These are phyloP conservation scores for Pipa parva DNA, from an alignment of 2,113 vertebrate species.

Conservation along the genomic window DNA sequence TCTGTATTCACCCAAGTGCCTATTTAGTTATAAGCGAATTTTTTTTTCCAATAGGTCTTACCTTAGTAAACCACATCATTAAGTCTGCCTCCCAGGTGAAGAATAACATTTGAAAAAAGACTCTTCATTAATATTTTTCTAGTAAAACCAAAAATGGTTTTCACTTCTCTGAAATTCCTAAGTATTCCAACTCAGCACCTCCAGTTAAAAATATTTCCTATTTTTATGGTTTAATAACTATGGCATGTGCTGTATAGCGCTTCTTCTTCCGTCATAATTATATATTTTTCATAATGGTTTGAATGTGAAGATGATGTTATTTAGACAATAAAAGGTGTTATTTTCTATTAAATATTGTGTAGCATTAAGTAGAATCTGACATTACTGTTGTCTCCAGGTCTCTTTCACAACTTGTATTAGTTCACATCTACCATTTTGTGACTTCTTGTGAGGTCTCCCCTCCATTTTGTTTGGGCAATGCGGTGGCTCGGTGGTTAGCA, in stretches of 20 bases:
- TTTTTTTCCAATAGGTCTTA: slow-evolving; percentile 32
- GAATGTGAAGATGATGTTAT: too few species aligned
- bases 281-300: too few species aligned
- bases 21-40: slow-evolving; percentile 25
- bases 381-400: too few species aligned
- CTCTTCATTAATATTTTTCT: slow-evolving; percentile 21
- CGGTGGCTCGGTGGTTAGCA: too few species aligned
- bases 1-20: slow-evolving; percentile 16
- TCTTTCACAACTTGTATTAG: too few species aligned
- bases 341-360: too few species aligned
- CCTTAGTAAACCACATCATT: slow-evolving; percentile 35
- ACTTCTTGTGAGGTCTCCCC: too few species aligned
- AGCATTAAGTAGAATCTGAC: too few species aligned
- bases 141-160: background rate
- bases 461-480: too few species aligned
- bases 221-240: background rate
- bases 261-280: too few species aligned
- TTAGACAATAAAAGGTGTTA: too few species aligned
- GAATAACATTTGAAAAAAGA: slow-evolving; percentile 25
- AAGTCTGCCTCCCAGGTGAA: slow-evolving; percentile 31
- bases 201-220: background rate
- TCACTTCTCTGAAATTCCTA: slow-evolving; percentile 6
- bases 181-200: slow-evolving; percentile 1
- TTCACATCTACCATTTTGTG: too few species aligned
- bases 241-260: background rate